Evolutionary conservation across 2,888 invertebrate species (phyloP), one percentile per base, ranked within the genome.

Genomic region (Yponomeuta plumbellus): DNA sequence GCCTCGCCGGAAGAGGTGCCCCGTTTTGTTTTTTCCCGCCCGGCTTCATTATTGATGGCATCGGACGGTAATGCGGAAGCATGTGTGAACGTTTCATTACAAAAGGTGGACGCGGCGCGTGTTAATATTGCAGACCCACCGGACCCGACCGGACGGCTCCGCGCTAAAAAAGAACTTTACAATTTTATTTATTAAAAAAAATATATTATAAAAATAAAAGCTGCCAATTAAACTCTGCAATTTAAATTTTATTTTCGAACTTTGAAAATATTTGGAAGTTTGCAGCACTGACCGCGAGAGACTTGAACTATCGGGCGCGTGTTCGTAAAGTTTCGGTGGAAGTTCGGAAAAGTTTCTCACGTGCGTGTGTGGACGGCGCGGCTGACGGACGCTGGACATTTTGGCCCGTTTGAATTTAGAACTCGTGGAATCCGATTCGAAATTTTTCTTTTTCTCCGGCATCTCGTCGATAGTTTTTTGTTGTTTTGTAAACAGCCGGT

Each of bases 11-110:
- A 88, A 85, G 88, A 88, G 88, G 88, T 88, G 87, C 78, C 87
- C 85, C 85, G 87, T 87, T 88, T 88, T 91, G 88, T 89, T 90
- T 91, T 89, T 91, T 86, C 88, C 89, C 90, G 88, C 90, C 90
- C 92, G 92, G 91, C 90, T 90, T 90, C 90, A 90, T 91, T 90
- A 91, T 91, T 91, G 90, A 90, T 90, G 91, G 90, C 89, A 90
- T 89, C 90, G 89, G 86, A 88, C 88, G 88, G 86, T 90, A 89
- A 90, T 90, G 90, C 91, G 91, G 90, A 90, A 90, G 90, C 89
- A 89, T 90, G 89, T 90, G 91, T 90, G 90, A 90, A 89, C 90
- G 88, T 89, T 89, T 88, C 90, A 90, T 91, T 90, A 90, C 90
- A 89, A 89, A 89, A 90, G 91, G 90, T 90, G 90, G 90, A 87